Percentiles rank a stretch among this genome's conserved stretches.
phyloP scores from a whole-genome alignment of 2,113 vertebrate species.

The Oryzias melastigma region DNA sequence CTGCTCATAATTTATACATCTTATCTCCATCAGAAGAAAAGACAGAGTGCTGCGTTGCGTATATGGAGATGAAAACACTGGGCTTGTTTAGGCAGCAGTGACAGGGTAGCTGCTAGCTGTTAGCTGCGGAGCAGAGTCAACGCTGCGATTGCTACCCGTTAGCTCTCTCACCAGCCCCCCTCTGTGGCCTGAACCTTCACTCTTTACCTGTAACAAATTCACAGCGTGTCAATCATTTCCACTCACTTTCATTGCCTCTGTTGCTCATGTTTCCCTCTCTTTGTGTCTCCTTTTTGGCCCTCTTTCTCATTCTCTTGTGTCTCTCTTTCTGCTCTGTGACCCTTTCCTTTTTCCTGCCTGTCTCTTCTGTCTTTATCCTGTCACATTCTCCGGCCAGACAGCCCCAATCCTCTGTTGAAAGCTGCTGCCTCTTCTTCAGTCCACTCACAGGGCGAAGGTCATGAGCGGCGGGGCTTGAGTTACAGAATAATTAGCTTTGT shows the following conservation, averaged over 20 bases:
- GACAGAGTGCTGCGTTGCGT: conserved; percentile 75
- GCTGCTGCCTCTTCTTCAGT: conserved; percentile 57
- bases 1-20: conserved; percentile 99
- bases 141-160: conserved; percentile 74
- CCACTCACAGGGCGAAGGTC: conserved; percentile 53
- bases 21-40: conserved; percentile 98
- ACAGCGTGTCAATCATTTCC: conserved; percentile 58
- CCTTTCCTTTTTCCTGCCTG: conserved; percentile 15
- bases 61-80: conserved; percentile 79
- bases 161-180: conserved; percentile 67
- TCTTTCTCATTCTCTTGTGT: conserved; percentile 47
- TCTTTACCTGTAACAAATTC: conserved; percentile 50
- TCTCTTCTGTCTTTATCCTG: conserved; percentile 50
- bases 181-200: conserved; percentile 63
- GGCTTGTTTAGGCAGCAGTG: conserved; percentile 77
- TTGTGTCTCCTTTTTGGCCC: conserved; percentile 35
- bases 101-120: conserved; percentile 70
- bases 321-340: conserved; percentile 48
- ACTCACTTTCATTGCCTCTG: conserved; percentile 57
- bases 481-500: conserved; percentile 59
- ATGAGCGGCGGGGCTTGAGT: conserved; percentile 36
- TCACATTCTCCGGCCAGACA: conserved; percentile 57
- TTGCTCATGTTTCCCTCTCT: conserved; percentile 55
- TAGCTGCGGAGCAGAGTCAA: conserved; percentile 64
- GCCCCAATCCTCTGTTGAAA: conserved; percentile 60